phyloP scores from a whole-genome alignment of 1,140 invertebrate species.

The Scaptodrosophila lebanonensis region DNA sequence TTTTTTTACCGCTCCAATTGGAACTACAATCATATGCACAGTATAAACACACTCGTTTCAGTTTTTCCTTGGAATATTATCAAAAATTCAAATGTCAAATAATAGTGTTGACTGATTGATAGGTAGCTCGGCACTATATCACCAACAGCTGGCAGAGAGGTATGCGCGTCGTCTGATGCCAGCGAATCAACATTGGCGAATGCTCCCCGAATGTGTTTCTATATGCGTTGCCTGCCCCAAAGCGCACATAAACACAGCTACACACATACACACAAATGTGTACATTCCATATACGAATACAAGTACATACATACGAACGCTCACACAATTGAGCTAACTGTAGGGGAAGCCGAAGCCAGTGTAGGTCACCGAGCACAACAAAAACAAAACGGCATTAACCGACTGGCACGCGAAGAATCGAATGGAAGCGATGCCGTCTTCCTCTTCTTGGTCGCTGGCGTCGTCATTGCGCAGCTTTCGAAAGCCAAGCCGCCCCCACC shows the following conservation, averaged over 20 bases:
- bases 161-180: slow-evolving; percentile 57
- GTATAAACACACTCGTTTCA: too few species aligned
- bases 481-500: slow-evolving; percentile 12
- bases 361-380: slow-evolving; percentile 57
- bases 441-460: background rate
- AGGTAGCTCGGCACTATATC: too few species aligned
- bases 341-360: slow-evolving; percentile 46
- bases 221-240: slow-evolving; percentile 29
- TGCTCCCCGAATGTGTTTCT: slow-evolving; percentile 53
- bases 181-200: slow-evolving; percentile 70
- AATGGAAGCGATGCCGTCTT: slow-evolving; percentile 2
- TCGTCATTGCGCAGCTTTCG: slow-evolving; percentile 16
- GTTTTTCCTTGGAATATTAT: too few species aligned
- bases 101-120: too few species aligned
- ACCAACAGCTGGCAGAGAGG: slow-evolving; percentile 6
- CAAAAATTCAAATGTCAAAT: too few species aligned
- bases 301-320: slow-evolving; percentile 21
- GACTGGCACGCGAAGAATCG: slow-evolving; percentile 16
- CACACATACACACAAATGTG: background rate
- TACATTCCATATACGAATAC: slow-evolving; percentile 1
- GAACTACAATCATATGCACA: too few species aligned
- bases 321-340: background rate
- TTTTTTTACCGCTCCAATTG: too few species aligned
- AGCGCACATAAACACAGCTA: background rate
- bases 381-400: slow-evolving; percentile 29